Evolutionary conservation across 1,140 invertebrate genomes (phyloP), one percentile per base, ranked within the genome.

Genomic region (Araneus ventricosus): DNA sequence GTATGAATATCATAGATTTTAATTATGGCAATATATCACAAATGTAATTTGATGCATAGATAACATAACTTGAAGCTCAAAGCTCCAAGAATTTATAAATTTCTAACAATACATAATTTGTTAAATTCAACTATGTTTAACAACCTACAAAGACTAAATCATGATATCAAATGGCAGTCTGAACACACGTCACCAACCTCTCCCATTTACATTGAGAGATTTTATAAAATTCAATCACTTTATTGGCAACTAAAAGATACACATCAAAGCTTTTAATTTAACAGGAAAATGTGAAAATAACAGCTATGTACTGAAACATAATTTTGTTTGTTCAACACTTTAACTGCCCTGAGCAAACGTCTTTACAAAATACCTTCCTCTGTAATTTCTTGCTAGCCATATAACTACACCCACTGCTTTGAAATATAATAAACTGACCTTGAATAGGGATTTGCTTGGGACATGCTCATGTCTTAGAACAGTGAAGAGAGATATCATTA

Each of bases 21-120:
- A 84, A 84, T 84, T 24, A 52, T 84, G 27, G 80, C 45, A 75
- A 84, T 84, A 84, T 84, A 45, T 84, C 80, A 84, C 39, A 84
- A 45, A 52, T 84, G 45, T 84, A 84, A 45, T 34, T 84, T 84
- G 24, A 45, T 84, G 45, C 45, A 84, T 39, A 45, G 22, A 75
- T 75, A 75, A 75, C 45, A 45, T n/a, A 41, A 27, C 45, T 84
- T 75, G 34, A 75, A 75, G 70, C 30, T 75, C 3, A 75, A 37
- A 75, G 8, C 70, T 75, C 30, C 67, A 75, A 75, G 30, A 75
- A 34, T 75, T 75, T 34, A 75, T 75, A 75, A 75, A 75, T 14
- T 75, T 75, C 70, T 75, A 75, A 75, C 70, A 75, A 75, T 75
- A 75, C 70, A 75, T 75, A 37, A 75, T 75, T 75, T 75, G 30